Base-by-base conservation (phyloP, 2,888 invertebrate genomes). In the Dione vanillae region DNA sequence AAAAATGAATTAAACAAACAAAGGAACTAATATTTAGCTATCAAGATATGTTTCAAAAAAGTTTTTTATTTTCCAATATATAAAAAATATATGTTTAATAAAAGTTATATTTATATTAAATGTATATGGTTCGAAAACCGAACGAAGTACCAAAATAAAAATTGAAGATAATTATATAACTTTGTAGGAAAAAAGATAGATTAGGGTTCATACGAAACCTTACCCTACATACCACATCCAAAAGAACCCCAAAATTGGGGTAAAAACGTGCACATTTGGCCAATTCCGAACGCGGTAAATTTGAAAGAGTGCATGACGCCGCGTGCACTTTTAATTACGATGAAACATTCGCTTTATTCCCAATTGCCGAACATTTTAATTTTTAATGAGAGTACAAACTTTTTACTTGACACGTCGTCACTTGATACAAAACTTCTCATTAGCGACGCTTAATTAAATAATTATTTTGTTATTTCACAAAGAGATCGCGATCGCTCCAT, bases 301-400 rank as follows among this genome's bases (percentile, higher is more conserved):
- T 61, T 61, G 61, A 61, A 61, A n/a, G 61, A 14, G 8, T 14
- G 14, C 59, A 59, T 11, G 14, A 43, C 35, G 54, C 16, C 37
- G 16, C 16, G 10, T n/a, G 20, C 59, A 59, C 43, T 61, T 61
- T 61, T 61, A 61, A 61, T 61, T 61, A 61, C 43, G 43, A 61
- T 43, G 27, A 61, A 45, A 43, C 37, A 37, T 37, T 37, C 54
- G 14, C 43, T 20, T 43, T 61, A 43, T 61, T 14, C 20, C 43
- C n/a, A 43, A 43, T 61, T 45, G 43, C 11, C 27, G 41, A 45
- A 45, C 61, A 61, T 61, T 61, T 45, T 61, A 61, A 61, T 61
- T 61, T 45, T 61, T 61, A 61, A 61, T 61, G 43, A 61, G 61
- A 61, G 61, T 61, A 61, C 61, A 43, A 43, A 61, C 43, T 61